Conservation (phyloP, 2,797 vertebrate genomes). For the Champsocephalus esox region DNA sequence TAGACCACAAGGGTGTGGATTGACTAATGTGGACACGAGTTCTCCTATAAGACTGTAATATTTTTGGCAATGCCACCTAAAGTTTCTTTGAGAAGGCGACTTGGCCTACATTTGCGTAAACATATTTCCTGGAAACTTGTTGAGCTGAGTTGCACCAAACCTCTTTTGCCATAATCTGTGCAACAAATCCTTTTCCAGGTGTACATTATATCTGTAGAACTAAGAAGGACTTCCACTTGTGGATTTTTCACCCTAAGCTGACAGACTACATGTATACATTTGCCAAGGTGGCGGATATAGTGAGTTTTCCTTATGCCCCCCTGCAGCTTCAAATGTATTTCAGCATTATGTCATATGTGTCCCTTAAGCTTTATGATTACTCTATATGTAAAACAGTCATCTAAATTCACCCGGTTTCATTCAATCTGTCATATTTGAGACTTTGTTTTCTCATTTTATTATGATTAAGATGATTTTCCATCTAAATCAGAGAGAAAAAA, state of each 20-base stretch:
- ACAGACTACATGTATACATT: neutral
- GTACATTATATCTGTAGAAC: constrained; percentile 8
- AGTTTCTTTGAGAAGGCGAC: constrained; percentile 19
- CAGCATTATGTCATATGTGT: constrained; percentile 20
- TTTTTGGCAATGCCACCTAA: constrained; percentile 16
- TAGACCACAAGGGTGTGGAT: constrained; percentile 13
- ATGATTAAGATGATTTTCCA: constrained; percentile 16
- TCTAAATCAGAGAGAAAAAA: neutral
- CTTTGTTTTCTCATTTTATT: neutral
- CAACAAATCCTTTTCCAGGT: neutral
- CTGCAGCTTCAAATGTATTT: constrained; percentile 25
- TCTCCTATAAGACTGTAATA: constrained; percentile 5
- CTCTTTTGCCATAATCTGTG: neutral
- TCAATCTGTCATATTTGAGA: constrained; percentile 2
- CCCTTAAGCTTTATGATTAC: constrained; percentile 25
- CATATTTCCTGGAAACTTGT: neutral
- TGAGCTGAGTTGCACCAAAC: neutral
- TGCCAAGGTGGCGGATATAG: constrained; percentile 1
- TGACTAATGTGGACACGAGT: constrained; percentile 2
- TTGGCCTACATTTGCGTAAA: neutral
- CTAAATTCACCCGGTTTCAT: neutral
- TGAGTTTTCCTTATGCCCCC: constrained; percentile 9
- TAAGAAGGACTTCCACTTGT: constrained; percentile 11
- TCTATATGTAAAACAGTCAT: neutral
- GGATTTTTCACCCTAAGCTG: constrained; percentile 19